Conservation (phyloP, 2,888 invertebrate species). For the Halocaridina rubra region DNA sequence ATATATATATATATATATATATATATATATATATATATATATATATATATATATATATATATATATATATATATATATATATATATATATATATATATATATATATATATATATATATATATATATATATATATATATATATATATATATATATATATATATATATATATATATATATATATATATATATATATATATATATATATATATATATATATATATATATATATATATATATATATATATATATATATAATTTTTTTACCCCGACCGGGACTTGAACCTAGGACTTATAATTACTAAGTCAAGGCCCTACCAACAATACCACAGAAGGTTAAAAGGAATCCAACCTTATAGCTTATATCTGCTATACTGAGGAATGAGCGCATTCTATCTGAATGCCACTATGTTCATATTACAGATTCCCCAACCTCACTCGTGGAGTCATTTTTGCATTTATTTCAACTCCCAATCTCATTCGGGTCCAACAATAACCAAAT, state of each 20-base stretch:
- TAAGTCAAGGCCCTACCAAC: too few relatives aligned
- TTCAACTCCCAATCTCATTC: too few relatives aligned
- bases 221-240: neutral
- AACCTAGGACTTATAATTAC: too few relatives aligned
- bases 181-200: neutral
- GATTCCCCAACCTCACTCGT: too few relatives aligned
- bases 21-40: constrained; percentile 19
- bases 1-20: constrained; percentile 11
- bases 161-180: neutral
- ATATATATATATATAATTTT: neutral
- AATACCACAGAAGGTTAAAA: too few relatives aligned
- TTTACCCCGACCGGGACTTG: too few relatives aligned
- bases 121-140: constrained; percentile 13
- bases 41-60: neutral
- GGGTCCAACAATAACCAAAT: too few relatives aligned
- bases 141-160: neutral
- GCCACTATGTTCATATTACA: too few relatives aligned
- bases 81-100: constrained; percentile 16
- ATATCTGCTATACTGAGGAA: too few relatives aligned
- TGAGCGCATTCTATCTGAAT: too few relatives aligned
- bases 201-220: neutral
- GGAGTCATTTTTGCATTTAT: too few relatives aligned
- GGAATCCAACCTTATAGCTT: too few relatives aligned
- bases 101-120: constrained; percentile 13
- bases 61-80: constrained; percentile 18